Percentiles rank a stretch among this genome's conserved stretches.
phyloP scores from a whole-genome alignment of 2,113 vertebrate genomes.

The Phrynocephalus versicolor region DNA sequence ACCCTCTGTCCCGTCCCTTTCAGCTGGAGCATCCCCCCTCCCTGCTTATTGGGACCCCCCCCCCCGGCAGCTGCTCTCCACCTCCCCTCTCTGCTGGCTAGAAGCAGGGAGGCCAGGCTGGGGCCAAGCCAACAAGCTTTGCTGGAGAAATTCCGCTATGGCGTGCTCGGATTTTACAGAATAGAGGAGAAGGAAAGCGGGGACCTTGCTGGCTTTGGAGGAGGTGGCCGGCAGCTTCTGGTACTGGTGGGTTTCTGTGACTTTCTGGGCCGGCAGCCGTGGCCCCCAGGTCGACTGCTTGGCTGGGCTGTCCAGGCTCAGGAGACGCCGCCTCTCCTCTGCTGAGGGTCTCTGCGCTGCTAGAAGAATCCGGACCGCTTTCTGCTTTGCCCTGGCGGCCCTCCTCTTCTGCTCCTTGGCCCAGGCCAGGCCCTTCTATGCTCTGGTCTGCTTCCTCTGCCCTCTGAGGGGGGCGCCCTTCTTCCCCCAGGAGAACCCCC shows the following conservation, averaged over 20 bases:
- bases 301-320: background rate
- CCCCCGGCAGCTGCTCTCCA: no score
- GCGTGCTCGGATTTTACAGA: background rate
- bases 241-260: background rate
- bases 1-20: background rate
- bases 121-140: background rate
- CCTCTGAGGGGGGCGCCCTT: background rate
- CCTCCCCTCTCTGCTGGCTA: background rate
- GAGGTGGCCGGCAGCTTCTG: accelerated
- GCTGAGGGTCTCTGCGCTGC: constrained; percentile 21
- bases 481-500: background rate
- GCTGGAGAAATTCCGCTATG: background rate
- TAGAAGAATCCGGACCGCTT: background rate
- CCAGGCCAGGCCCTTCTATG: no score
- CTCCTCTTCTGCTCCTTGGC: background rate
- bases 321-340: background rate
- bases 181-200: constrained; percentile 44
- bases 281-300: background rate
- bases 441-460: background rate
- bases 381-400: background rate
- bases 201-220: constrained; percentile 51
- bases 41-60: no score
- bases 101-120: no score
- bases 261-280: background rate
- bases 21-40: background rate